These are phyloP conservation scores for Eubucco bourcierii DNA, from an alignment of 2,113 vertebrate genomes.

Conservation along the genomic window DNA sequence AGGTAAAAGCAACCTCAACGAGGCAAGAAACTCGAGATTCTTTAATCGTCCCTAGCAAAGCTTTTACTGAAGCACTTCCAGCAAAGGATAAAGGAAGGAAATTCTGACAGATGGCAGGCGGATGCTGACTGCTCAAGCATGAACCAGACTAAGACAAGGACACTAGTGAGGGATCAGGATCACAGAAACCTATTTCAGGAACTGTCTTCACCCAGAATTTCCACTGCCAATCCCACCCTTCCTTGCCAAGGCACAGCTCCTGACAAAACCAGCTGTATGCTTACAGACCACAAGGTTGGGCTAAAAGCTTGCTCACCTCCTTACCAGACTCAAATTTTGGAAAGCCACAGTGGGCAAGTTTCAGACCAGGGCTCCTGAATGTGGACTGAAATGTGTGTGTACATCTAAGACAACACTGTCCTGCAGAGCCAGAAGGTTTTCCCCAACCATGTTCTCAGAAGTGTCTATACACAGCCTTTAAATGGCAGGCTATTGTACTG, in stretches of 20 bases:
- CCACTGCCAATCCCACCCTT: not conserved
- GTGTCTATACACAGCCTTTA: not conserved
- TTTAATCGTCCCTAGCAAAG: slow-evolving; percentile 1
- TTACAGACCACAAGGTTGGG: not conserved
- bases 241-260: not conserved
- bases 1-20: not conserved
- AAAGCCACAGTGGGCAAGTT: not conserved
- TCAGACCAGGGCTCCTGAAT: not conserved
- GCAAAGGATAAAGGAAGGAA: slow-evolving; percentile 29
- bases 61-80: slow-evolving; percentile 42
- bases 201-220: not conserved
- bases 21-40: not conserved
- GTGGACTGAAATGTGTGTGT: not conserved
- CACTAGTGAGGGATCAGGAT: slow-evolving; percentile 19
- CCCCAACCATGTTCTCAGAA: not conserved
- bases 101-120: slow-evolving; percentile 42
- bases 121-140: slow-evolving; percentile 5
- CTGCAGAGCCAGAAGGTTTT: not conserved
- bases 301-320: not conserved
- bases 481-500: not conserved
- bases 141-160: slow-evolving; percentile 37
- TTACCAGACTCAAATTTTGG: not conserved
- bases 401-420: not conserved
- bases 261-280: not conserved
- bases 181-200: slow-evolving; percentile 51